Conservation (phyloP, 2,888 invertebrate species). For the Opisthograptis luteolata region DNA sequence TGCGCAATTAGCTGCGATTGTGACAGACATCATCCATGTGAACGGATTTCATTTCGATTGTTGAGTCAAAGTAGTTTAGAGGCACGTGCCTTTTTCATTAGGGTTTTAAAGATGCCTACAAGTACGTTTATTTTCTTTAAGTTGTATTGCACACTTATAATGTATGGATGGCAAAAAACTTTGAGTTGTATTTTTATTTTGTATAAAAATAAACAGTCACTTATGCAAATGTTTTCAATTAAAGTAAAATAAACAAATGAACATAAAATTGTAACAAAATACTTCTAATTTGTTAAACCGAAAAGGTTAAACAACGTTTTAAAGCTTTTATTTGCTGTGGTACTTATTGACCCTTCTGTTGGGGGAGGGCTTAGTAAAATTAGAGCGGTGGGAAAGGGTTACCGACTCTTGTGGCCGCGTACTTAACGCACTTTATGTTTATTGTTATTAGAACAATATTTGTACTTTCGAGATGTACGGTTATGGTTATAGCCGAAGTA, state of each 20-base stretch:
- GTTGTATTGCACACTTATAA: too few species aligned
- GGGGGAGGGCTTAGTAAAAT: constrained; percentile 79
- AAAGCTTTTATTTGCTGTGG: constrained; percentile 70
- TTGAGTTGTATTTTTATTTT: too few species aligned
- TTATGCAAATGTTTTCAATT: constrained; percentile 26
- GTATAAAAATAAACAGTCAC: not conserved
- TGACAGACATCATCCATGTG: constrained; percentile 77
- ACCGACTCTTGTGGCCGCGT: constrained; percentile 50
- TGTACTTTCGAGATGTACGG: constrained; percentile 77
- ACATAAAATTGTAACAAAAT: constrained; percentile 37
- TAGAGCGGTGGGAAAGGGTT: constrained; percentile 84
- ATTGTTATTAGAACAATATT: constrained; percentile 84
- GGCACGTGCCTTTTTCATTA: constrained; percentile 50
- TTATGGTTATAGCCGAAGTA: constrained; percentile 70
- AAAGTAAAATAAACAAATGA: constrained; percentile 12
- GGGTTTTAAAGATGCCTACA: too few species aligned
- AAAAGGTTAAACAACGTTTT: constrained; percentile 65
- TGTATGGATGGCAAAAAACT: too few species aligned
- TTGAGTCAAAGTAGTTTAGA: constrained; percentile 36
- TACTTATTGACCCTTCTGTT: constrained; percentile 72
- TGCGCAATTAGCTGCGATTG: constrained; percentile 84
- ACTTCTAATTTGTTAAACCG: constrained; percentile 67
- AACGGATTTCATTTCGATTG: constrained; percentile 69
- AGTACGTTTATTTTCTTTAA: too few species aligned
- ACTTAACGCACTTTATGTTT: constrained; percentile 78